These are phyloP conservation scores for Diarsia mendica DNA, from an alignment of 2,888 invertebrate genomes.

Conservation along the genomic window DNA sequence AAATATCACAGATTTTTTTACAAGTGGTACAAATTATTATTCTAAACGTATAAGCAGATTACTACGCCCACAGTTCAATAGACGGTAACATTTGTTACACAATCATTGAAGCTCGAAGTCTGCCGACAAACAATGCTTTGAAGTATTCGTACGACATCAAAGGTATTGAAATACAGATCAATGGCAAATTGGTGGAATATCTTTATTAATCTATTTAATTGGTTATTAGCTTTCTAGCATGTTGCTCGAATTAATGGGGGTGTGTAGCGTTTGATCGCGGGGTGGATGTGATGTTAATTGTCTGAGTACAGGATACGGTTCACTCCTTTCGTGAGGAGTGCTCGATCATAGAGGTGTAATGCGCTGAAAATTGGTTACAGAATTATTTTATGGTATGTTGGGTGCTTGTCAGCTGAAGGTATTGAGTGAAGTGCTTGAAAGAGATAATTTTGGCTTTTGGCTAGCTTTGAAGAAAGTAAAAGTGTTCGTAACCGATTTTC, in stretches of 20 bases:
- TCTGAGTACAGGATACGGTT: slow-evolving; percentile 55
- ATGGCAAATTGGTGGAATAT: slow-evolving; percentile 86
- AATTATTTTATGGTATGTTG: slow-evolving; percentile 14
- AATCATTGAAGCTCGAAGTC: slow-evolving; percentile 75
- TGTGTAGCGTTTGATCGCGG: slow-evolving; percentile 82
- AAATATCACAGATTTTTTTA: slow-evolving; percentile 20
- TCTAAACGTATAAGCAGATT: slow-evolving; percentile 70
- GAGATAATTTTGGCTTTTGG: too few relatives aligned
- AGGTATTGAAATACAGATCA: slow-evolving; percentile 79
- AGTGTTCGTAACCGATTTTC: too few relatives aligned
- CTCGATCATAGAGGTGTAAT: slow-evolving; percentile 68
- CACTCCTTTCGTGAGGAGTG: slow-evolving; percentile 55
- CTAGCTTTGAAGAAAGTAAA: background rate
- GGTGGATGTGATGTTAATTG: slow-evolving; percentile 60
- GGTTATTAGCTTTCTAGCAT: slow-evolving; percentile 85
- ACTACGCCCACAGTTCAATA: slow-evolving; percentile 71
- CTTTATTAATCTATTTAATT: slow-evolving; percentile 89
- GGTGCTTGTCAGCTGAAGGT: background rate
- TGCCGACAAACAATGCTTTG: slow-evolving; percentile 84
- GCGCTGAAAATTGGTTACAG: slow-evolving; percentile 47
- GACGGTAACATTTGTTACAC: slow-evolving; percentile 69
- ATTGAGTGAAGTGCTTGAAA: background rate
- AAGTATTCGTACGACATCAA: slow-evolving; percentile 83
- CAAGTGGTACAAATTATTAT: slow-evolving; percentile 28
- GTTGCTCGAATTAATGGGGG: slow-evolving; percentile 83